phyloP scores from a whole-genome alignment of 2,113 vertebrate genomes.

The Clarias batrachus region DNA sequence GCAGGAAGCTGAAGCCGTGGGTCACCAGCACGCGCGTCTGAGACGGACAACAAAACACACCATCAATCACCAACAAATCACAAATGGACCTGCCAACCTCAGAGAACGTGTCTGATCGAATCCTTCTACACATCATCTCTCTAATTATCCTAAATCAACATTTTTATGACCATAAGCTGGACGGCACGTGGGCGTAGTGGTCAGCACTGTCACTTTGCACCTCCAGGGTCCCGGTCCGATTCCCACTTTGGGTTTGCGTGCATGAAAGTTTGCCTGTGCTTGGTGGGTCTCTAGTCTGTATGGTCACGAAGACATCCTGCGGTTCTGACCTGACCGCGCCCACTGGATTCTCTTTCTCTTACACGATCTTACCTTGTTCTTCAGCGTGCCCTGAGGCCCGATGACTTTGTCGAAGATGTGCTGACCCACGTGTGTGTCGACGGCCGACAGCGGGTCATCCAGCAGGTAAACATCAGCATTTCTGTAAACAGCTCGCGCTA shows the following conservation, averaged over 20 bases:
- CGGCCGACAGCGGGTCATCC: constrained; percentile 72
- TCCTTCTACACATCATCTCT: background rate
- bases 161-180: no score
- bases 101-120: background rate
- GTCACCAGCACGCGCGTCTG: constrained; percentile 85
- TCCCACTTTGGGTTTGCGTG: no score
- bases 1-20: constrained; percentile 78
- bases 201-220: no score
- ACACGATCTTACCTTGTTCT: constrained; percentile 58
- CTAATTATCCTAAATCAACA: background rate
- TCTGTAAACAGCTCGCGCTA: constrained; percentile 69
- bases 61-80: background rate
- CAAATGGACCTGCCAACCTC: background rate
- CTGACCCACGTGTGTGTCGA: constrained; percentile 72
- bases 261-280: no score
- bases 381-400: constrained; percentile 66
- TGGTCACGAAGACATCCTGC: no score
- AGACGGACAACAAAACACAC: background rate
- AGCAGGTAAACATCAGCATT: constrained; percentile 68
- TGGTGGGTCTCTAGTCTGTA: no score
- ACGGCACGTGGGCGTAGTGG: no score
- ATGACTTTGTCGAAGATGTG: constrained; percentile 71
- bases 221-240: no score
- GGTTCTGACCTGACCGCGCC: no score
- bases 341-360: background rate